These are phyloP conservation scores for Columbina picui DNA, from an alignment of 2,113 vertebrate genomes.

Conservation along the genomic window DNA sequence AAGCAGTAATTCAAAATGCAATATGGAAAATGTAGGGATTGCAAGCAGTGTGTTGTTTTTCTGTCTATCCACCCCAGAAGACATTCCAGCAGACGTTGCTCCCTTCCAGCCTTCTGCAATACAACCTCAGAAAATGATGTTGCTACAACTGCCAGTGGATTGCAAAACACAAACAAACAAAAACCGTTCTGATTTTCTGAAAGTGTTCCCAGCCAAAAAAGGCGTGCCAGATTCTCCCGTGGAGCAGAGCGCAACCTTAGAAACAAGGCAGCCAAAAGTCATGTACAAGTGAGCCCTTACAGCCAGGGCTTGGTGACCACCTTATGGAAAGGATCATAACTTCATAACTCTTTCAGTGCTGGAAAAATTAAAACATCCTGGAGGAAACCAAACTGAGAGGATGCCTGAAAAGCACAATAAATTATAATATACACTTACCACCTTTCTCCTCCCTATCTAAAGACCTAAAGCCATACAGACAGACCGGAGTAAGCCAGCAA, in stretches of 20 bases:
- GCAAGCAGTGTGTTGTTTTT: neutral
- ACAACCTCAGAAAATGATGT: neutral
- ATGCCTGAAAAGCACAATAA: neutral
- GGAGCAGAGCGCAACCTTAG: neutral
- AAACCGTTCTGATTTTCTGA: neutral
- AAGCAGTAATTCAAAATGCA: neutral
- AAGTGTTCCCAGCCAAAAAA: neutral
- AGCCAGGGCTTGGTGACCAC: neutral
- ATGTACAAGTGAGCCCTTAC: neutral
- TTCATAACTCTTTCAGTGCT: neutral
- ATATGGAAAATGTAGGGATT: neutral
- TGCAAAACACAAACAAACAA: conserved; percentile 9
- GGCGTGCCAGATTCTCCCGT: neutral
- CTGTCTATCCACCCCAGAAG: neutral
- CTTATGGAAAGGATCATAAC: neutral
- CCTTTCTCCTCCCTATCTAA: neutral
- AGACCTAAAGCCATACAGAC: neutral
- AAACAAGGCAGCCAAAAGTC: neutral
- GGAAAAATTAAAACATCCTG: neutral
- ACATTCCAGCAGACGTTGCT: neutral
- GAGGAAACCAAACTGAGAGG: neutral
- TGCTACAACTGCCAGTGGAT: neutral
- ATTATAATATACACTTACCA: neutral
- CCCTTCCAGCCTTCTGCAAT: neutral
- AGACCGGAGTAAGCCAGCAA: neutral